Base-by-base conservation (phyloP, 2,888 invertebrate species). In the Cheilosia impressa region DNA sequence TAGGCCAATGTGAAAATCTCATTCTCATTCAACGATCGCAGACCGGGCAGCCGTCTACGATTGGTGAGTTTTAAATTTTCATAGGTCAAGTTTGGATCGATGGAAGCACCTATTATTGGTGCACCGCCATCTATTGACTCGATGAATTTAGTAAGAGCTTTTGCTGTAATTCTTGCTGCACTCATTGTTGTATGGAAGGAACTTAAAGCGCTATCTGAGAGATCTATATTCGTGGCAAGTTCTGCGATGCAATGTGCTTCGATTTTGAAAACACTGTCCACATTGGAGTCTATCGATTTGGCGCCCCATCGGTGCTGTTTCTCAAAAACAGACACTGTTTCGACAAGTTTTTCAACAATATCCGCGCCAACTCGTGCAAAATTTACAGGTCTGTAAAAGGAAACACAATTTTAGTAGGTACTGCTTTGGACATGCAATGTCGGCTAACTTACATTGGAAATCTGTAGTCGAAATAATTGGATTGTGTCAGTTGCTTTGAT, bases 311-410 rank as follows among this genome's bases (percentile, higher is more conserved):
- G 77, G 75, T 90, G 91, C 78, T 91, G 91, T 72, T 90, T 90
- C 58, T 90, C 89, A 73, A 91, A 90, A 2, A 90, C 88, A 15
- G 90, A 88, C 34, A 91, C 88, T 9, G 89, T 90, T 65, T 91
- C 90, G 31, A 92, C 89, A 15, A 92, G 77, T n/a, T 89, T 88
- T 87, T 92, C 91, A 65, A 91, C 83, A n/a, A 92, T 90, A 55
- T 92, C 92, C 0, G 90, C 89, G 22, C 92, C 92, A 24, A 92
- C 89, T 31, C 92, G 90, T 3, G 92, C 92, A 85, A 92, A 92
- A 77, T 92, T 92, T 0, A 79, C 50, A 1, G 85, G 76, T 50
- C 85, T 84, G 15, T 0, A 0, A 2, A n/a, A 13, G 5, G 4
- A 4, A 58, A 4, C 10, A 22, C 10, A 38, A n/a, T 45, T 17